Evolutionary conservation across 2,888 invertebrate species (phyloP).

Genomic region (Zygaena filipendulae): DNA sequence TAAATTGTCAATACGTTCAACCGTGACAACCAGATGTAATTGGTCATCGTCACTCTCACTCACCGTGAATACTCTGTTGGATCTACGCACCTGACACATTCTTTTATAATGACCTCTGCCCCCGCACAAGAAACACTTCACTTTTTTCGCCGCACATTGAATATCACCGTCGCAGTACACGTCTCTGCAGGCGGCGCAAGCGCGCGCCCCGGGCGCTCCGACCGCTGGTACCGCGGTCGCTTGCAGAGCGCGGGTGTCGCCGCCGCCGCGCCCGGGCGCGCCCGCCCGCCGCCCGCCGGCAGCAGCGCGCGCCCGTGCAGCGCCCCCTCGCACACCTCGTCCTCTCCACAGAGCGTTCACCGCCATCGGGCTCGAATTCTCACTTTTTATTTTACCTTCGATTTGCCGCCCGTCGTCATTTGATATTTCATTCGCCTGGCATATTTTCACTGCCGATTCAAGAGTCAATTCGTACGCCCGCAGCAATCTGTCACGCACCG

Average conservation of each 20-base stretch:
- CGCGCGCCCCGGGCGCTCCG: constrained; percentile 76
- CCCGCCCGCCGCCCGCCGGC: constrained; percentile 29
- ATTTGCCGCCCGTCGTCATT: constrained; percentile 5
- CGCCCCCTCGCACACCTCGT: constrained; percentile 8
- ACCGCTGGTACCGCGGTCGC: constrained; percentile 12
- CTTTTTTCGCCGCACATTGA: constrained; percentile 3
- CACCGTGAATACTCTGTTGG: constrained; percentile 2
- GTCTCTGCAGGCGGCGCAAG: constrained; percentile 83
- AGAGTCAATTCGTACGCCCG: constrained; percentile 9
- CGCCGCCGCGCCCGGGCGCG: constrained; percentile 24
- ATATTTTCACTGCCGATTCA: constrained; percentile 12
- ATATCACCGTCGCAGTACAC: constrained; percentile 25
- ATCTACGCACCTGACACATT: constrained; percentile 3
- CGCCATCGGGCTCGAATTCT: background rate
- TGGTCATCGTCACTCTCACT: constrained; percentile 10
- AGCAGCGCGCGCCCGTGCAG: constrained; percentile 19
- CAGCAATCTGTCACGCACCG: constrained; percentile 10
- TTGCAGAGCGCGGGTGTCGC: constrained; percentile 18
- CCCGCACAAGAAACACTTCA: constrained; percentile 2
- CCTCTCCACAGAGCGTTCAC: background rate
- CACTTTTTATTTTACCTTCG: background rate
- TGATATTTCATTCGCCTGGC: constrained; percentile 12
- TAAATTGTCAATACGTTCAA: constrained; percentile 1
- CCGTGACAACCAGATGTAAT: constrained; percentile 2
- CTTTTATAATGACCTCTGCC: constrained; percentile 2